Evolutionary conservation across 2,113 vertebrate species (phyloP).

Genomic region (Tyrannus savana): DNA sequence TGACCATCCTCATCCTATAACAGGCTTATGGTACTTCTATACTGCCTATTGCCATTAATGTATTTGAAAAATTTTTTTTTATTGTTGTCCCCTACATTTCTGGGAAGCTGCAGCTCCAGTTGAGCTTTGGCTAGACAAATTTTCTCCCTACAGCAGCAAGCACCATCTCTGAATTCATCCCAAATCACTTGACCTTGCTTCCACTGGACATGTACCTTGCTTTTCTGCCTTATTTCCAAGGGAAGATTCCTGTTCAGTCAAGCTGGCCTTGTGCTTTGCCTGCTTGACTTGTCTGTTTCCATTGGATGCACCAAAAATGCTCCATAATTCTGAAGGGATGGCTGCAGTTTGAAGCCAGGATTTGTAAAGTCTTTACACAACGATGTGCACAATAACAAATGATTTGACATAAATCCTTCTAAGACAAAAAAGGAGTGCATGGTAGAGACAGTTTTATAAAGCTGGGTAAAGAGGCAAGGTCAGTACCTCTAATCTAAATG

Average conservation of each 20-base stretch:
- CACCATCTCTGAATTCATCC: not conserved
- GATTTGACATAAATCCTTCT: slow-evolving; percentile 36
- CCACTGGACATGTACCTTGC: not conserved
- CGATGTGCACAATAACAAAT: not conserved
- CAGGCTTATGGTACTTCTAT: not conserved
- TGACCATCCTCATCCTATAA: not conserved
- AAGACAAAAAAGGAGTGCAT: not conserved
- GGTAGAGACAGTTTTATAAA: slow-evolving; percentile 6
- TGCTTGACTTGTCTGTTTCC: not conserved
- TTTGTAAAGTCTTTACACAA: slow-evolving; percentile 42
- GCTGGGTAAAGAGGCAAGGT: not conserved
- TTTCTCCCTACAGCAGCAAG: not conserved
- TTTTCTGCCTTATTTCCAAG: not conserved
- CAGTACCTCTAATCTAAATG: slow-evolving; percentile 1
- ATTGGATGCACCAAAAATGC: not conserved
- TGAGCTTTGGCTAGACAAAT: not conserved
- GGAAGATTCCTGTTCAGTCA: not conserved
- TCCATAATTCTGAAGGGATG: not conserved
- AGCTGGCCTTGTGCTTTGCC: not conserved
- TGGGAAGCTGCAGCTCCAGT: not conserved
- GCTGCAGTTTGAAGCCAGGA: slow-evolving; percentile 3
- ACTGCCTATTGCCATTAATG: not conserved
- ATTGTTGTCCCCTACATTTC: not conserved
- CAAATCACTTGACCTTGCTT: not conserved
- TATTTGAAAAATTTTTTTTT: not conserved